Evolutionary conservation across 2,113 vertebrate species (phyloP).

Genomic region (Gallinago paraguaiae): DNA sequence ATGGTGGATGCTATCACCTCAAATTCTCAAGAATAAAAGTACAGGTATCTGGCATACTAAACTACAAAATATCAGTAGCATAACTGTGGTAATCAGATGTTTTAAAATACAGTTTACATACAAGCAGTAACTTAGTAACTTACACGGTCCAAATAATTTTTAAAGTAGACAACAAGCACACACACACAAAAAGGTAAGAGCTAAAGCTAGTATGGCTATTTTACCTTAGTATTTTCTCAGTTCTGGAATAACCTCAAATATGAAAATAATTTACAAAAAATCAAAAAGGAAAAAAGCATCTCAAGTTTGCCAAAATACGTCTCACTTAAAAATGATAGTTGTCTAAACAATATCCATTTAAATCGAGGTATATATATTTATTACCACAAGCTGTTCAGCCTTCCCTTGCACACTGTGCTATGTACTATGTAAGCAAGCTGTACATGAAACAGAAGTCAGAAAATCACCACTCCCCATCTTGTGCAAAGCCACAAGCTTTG

Average conservation of each 20-base stretch:
- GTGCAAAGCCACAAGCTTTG: background rate
- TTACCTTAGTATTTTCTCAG: background rate
- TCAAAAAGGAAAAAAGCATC: background rate
- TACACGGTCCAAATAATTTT: background rate
- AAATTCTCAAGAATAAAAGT: background rate
- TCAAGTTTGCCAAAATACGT: background rate
- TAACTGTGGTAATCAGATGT: background rate
- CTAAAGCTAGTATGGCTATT: background rate
- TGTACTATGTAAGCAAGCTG: background rate
- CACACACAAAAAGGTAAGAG: background rate
- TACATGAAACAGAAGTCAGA: background rate
- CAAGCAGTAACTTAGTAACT: background rate
- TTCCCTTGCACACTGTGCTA: background rate
- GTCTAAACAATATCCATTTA: background rate
- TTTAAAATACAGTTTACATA: background rate
- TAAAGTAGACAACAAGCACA: background rate
- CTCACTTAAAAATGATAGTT: background rate
- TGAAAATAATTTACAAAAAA: background rate
- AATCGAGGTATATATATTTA: background rate
- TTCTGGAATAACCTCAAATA: background rate
- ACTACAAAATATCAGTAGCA: background rate
- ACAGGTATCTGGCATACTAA: background rate
- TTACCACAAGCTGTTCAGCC: background rate
- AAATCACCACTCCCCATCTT: background rate
- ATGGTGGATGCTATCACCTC: background rate